Conservation (phyloP, 2,888 invertebrate genomes). For the Himalopsyche kuldschensis region DNA sequence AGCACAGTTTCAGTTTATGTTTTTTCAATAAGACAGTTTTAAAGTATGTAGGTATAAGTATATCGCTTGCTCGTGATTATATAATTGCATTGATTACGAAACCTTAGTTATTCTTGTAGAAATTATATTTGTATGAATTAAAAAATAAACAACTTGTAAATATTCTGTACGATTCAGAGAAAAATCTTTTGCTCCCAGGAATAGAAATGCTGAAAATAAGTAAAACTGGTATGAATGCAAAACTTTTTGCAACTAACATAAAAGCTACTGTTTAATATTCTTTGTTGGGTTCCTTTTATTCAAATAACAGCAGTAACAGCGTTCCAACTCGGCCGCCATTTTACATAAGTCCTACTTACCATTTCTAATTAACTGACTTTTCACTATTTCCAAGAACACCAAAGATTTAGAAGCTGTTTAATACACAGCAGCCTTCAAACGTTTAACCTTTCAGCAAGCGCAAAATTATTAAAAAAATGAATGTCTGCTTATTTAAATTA, state of each 20-base stretch:
- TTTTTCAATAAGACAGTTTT: too few relatives aligned
- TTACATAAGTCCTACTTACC: neutral
- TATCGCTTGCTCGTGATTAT: too few relatives aligned
- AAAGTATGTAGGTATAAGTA: too few relatives aligned
- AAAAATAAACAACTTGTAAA: too few relatives aligned
- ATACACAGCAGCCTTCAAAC: neutral
- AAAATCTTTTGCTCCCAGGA: too few relatives aligned
- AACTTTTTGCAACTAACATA: neutral
- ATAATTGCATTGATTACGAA: too few relatives aligned
- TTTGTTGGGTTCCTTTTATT: neutral
- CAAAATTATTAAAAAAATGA: too few relatives aligned
- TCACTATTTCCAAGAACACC: neutral
- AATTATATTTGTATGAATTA: too few relatives aligned
- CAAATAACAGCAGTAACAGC: neutral
- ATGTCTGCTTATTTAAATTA: too few relatives aligned
- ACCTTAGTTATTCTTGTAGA: too few relatives aligned
- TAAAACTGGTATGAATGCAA: neutral
- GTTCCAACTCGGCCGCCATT: neutral
- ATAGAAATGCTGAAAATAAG: neutral
- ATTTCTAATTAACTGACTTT: neutral
- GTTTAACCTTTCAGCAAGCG: neutral
- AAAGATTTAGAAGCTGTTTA: neutral
- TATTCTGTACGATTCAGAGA: too few relatives aligned
- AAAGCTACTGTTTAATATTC: neutral
- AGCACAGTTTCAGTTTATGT: too few relatives aligned